A percentile compares a stretch with the other conserved stretches of the same genome.
Evolutionary conservation across 2,888 invertebrate species (phyloP).

Genomic region (Drosophila neotestacea): DNA sequence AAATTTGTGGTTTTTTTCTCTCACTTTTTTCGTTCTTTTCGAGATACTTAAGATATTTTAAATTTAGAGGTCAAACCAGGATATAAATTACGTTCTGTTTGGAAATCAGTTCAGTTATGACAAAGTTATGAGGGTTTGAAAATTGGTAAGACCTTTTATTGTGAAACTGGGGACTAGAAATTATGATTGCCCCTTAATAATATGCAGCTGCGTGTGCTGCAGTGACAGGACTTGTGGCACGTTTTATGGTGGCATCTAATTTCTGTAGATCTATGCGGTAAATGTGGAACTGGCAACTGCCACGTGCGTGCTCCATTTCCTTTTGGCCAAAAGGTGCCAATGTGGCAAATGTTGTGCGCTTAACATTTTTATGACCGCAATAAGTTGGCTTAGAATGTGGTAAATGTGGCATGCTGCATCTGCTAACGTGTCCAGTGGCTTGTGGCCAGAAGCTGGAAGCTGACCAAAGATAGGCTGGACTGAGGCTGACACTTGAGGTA

Average conservation of each 20-base stretch:
- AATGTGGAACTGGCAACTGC: conserved; percentile 36
- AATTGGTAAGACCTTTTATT: not conserved
- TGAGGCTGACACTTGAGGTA: conserved; percentile 73
- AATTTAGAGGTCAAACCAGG: not conserved
- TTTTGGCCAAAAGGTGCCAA: conserved; percentile 71
- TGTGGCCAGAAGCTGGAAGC: conserved; percentile 27
- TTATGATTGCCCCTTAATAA: conserved; percentile 68
- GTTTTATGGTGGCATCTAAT: conserved; percentile 63
- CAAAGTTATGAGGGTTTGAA: not conserved
- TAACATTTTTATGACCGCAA: conserved; percentile 75
- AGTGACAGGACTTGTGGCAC: conserved; percentile 16
- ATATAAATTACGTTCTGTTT: not conserved
- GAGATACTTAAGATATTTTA: not conserved
- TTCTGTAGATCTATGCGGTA: conserved; percentile 39
- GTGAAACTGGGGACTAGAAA: conserved; percentile 16
- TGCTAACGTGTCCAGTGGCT: conserved; percentile 28
- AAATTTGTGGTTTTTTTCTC: no score
- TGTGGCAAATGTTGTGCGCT: conserved; percentile 78
- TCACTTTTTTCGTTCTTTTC: not conserved
- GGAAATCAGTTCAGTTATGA: not conserved
- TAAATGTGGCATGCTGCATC: conserved; percentile 42
- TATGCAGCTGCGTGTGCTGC: conserved; percentile 62
- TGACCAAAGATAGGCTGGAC: conserved; percentile 35
- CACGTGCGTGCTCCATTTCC: conserved; percentile 78
- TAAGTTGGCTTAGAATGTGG: conserved; percentile 70